phyloP scores from a whole-genome alignment of 2,113 vertebrate genomes.

The Ailuropoda melanoleuca region DNA sequence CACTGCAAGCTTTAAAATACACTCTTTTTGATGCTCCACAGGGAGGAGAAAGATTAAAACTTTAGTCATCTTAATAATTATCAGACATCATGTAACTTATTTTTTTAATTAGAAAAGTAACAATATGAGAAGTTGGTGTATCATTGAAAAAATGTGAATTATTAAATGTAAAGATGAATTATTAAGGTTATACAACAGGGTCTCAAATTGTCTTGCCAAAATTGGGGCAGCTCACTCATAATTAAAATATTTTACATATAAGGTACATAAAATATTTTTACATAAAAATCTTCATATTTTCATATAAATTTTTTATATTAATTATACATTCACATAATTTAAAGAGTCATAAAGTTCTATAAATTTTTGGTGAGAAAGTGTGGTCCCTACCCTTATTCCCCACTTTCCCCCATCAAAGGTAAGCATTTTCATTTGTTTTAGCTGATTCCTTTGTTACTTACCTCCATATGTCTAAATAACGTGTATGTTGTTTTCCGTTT shows the following conservation, averaged over 20 bases:
- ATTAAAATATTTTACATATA: neutral
- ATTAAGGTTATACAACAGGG: neutral
- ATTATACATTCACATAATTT: neutral
- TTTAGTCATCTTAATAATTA: neutral
- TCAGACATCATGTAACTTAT: neutral
- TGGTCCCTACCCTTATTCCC: neutral
- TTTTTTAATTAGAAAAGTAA: neutral
- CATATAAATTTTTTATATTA: neutral
- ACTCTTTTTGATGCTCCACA: neutral
- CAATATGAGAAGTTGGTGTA: neutral
- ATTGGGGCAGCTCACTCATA: neutral
- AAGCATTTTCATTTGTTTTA: neutral
- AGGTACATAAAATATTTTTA: neutral
- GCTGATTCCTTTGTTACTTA: neutral
- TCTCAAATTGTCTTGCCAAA: neutral
- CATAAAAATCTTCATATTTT: neutral
- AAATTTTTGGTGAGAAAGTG: neutral
- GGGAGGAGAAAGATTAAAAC: neutral
- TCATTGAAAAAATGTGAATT: constrained; percentile 13
- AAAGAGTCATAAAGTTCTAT: neutral
- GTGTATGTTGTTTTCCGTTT: neutral
- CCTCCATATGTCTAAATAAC: neutral
- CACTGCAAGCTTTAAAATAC: neutral
- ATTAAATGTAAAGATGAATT: neutral
- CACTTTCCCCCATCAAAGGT: neutral